phyloP scores from a whole-genome alignment of 2,888 invertebrate species.

The Tinea pellionella region DNA sequence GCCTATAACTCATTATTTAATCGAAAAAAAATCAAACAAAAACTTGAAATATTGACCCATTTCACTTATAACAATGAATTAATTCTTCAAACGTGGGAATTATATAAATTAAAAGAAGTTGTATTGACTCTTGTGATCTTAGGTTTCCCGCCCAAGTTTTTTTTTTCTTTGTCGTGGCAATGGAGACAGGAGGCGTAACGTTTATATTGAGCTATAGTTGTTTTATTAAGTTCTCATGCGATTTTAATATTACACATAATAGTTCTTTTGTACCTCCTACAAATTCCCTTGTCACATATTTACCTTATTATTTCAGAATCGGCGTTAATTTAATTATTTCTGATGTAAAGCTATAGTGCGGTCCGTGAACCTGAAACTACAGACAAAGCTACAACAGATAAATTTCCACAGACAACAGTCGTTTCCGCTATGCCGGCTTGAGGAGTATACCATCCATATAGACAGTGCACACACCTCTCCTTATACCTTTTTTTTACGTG shows the following conservation, averaged over 20 bases:
- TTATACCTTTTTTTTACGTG: no score
- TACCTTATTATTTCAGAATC: no score
- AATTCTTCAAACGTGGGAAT: slow-evolving; percentile 58
- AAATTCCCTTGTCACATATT: not conserved
- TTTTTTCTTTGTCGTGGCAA: not conserved
- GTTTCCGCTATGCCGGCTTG: no score
- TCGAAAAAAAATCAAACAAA: slow-evolving; percentile 52
- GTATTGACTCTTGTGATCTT: slow-evolving; percentile 48
- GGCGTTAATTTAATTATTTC: no score
- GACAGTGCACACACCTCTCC: no score
- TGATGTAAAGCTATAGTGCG: no score
- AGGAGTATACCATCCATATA: no score
- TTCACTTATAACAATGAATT: slow-evolving; percentile 60
- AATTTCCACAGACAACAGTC: no score
- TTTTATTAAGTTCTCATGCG: slow-evolving; percentile 21
- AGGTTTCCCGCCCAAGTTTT: slow-evolving; percentile 36
- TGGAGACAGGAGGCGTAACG: slow-evolving; percentile 26
- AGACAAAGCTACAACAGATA: no score
- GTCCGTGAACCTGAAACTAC: no score
- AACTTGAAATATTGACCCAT: slow-evolving; percentile 58
- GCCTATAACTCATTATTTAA: slow-evolving; percentile 55
- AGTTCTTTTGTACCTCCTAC: not conserved
- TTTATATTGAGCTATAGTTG: slow-evolving; percentile 32
- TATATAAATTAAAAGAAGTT: slow-evolving; percentile 44
- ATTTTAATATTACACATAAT: not conserved